Evolutionary conservation across 2,113 vertebrate genomes (phyloP), one percentile per base, ranked within the genome.

Genomic region (Megaceryle maxima): DNA sequence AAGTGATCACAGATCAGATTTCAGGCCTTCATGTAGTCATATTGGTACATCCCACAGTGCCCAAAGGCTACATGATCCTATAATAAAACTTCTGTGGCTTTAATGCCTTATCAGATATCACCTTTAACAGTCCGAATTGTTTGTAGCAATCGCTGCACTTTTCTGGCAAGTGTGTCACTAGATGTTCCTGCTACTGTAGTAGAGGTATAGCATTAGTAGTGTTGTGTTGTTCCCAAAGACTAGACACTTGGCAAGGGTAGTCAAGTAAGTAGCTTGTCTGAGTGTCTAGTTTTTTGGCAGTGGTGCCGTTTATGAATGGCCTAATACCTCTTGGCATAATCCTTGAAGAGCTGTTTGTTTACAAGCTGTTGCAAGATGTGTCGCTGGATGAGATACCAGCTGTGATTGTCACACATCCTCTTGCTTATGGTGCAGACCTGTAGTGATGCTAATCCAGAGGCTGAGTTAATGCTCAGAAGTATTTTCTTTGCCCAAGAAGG

Each of bases 201-300:
- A 48, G 29, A 28, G 19, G 5, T 35, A 8, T 26, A 63, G 51
- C 25, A 22, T 74, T 64, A 76, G 28, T n/a, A 16, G 68, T 31
- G 75, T 83, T 78, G 22, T 10, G 46, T 63, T 95, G 51, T 57
- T 91, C n/a, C 41, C 41, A 56, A 79, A 53, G 78, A 46, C 28
- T 44, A 85, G 81, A 75, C 16, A 10, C 69, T 79, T 60, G 81
- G 43, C 57, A 81, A 41, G 57, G 20, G 50, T n/a, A 53, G 46
- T 56, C 25, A 22, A 39, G 18, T 46, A 46, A 46, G 66, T 60
- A 78, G 56, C 17, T 70, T 92, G 67, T 83, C 16, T n/a, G 19
- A 79, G 78, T 79, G 24, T 87, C 80, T 79, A 29, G 29, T 87
- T 95, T 92, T 82, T 73, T 94, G 91, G 44, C 74, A 85, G 57